Evolutionary conservation across 2,113 vertebrate species (phyloP).

Genomic region (Mustela lutreola): DNA sequence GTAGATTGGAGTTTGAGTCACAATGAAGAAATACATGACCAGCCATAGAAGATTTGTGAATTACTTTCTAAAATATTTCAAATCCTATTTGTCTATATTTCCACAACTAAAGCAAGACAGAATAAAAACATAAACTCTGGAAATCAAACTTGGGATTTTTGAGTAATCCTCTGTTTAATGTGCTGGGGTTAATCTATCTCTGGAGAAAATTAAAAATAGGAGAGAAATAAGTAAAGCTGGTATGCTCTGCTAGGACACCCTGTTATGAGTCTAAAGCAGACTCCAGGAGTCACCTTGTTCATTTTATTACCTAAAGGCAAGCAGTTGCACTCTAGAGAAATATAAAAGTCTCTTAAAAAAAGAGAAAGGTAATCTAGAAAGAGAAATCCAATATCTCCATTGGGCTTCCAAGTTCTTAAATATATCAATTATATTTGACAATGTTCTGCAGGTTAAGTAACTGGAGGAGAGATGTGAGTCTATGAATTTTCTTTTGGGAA

Average conservation of each 20-base stretch:
- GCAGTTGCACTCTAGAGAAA: neutral
- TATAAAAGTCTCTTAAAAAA: neutral
- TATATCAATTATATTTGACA: conserved; percentile 33
- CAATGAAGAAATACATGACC: conserved; percentile 11
- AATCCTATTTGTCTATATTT: neutral
- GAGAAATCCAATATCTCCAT: conserved; percentile 16
- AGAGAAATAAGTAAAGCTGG: neutral
- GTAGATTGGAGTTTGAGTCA: neutral
- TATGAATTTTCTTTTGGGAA: conserved; percentile 54
- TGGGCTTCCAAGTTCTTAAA: conserved; percentile 34
- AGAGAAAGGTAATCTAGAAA: conserved; percentile 29
- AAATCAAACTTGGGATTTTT: conserved; percentile 2
- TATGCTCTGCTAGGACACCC: neutral
- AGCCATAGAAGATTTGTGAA: neutral
- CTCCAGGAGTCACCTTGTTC: neutral
- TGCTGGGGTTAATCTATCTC: neutral
- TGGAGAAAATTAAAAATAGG: conserved; percentile 15
- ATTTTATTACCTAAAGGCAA: conserved; percentile 21
- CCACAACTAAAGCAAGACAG: conserved; percentile 7
- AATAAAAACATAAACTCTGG: conserved; percentile 13
- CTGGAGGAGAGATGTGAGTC: neutral
- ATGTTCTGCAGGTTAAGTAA: conserved; percentile 28
- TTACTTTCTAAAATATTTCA: conserved; percentile 56
- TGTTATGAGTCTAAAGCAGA: neutral
- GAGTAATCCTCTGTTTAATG: neutral